Conservation (phyloP, 2,888 invertebrate species). For the Sylvicola fuscatus region DNA sequence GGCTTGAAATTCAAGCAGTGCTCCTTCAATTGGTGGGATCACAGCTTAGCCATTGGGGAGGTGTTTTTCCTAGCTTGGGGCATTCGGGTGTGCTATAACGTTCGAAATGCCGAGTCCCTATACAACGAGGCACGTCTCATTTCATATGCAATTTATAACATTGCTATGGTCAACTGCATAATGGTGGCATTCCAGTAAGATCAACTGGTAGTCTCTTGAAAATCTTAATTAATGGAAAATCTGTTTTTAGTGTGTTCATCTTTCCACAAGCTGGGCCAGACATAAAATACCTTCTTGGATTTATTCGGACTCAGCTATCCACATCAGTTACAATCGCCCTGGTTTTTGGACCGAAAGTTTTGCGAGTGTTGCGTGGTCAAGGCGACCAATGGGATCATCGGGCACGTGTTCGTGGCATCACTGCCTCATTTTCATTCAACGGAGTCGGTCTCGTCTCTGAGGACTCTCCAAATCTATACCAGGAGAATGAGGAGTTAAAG, state of each 20-base stretch:
- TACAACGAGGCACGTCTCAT: constrained; percentile 87
- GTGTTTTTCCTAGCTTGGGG: constrained; percentile 65
- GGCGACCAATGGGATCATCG: constrained; percentile 82
- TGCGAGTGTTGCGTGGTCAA: constrained; percentile 62
- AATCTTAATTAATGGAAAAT: no score
- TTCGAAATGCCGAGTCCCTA: constrained; percentile 74
- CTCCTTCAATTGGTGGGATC: constrained; percentile 88
- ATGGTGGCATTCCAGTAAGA: constrained; percentile 88
- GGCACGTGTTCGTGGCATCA: constrained; percentile 61
- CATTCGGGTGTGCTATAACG: constrained; percentile 66
- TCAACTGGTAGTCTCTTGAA: no score
- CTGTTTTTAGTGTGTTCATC: constrained; percentile 46
- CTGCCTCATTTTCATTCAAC: constrained; percentile 68
- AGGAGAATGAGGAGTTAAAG: constrained; percentile 81
- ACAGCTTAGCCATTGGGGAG: constrained; percentile 21
- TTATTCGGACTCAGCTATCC: constrained; percentile 77
- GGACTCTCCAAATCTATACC: constrained; percentile 67
- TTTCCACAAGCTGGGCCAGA: constrained; percentile 78
- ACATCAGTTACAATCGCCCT: constrained; percentile 46
- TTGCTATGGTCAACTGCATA: constrained; percentile 75
- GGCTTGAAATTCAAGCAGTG: constrained; percentile 76
- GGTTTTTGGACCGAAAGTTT: constrained; percentile 36
- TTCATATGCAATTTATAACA: constrained; percentile 88
- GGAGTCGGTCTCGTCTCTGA: constrained; percentile 70
- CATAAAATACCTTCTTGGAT: constrained; percentile 78